Evolutionary conservation across 2,113 vertebrate genomes (phyloP).

Genomic region (Tachycineta bicolor): DNA sequence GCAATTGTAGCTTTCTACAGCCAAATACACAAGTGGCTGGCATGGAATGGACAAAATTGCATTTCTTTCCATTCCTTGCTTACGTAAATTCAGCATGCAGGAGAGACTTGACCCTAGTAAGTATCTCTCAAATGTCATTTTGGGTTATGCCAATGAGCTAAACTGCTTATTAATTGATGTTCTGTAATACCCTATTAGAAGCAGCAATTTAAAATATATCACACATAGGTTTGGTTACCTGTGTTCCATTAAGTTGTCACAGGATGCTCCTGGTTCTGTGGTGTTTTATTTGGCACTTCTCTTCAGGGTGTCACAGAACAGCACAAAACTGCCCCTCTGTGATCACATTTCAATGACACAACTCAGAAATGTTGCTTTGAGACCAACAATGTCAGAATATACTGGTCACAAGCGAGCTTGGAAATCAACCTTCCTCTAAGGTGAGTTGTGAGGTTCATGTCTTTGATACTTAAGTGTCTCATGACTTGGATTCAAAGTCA

Average conservation of each 20-base stretch:
- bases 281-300: neutral
- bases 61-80: neutral
- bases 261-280: neutral
- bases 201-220: conserved; percentile 2
- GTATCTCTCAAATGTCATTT: neutral
- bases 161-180: neutral
- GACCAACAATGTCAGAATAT: neutral
- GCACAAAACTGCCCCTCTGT: neutral
- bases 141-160: neutral
- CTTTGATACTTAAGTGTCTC: neutral
- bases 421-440: neutral
- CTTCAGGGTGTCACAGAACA: neutral
- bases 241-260: neutral
- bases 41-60: neutral
- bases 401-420: neutral
- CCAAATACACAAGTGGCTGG: neutral
- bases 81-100: neutral
- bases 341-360: conserved; percentile 1
- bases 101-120: neutral
- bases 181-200: neutral
- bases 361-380: neutral
- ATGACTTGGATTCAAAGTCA: neutral
- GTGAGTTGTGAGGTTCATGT: neutral
- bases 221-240: neutral
- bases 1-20: neutral